phyloP scores from a whole-genome alignment of 2,113 vertebrate species.

The Malurus elegans region DNA sequence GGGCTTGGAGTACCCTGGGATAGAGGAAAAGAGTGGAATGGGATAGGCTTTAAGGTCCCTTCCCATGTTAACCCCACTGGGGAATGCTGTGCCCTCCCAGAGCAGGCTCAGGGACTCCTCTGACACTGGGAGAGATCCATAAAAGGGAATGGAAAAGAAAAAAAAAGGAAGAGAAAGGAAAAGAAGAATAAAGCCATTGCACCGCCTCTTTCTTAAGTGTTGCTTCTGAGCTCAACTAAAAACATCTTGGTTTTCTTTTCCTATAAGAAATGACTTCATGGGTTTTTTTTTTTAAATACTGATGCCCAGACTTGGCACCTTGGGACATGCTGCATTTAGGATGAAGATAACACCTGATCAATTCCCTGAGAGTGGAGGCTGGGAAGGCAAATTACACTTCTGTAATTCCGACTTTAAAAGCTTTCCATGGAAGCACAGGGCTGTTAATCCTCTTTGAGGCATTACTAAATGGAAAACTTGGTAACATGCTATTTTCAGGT shows the following conservation, averaged over 20 bases:
- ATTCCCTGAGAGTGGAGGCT: neutral
- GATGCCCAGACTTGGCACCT: neutral
- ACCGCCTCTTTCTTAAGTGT: neutral
- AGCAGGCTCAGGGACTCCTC: fast-evolving
- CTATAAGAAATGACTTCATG: neutral
- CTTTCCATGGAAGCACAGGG: neutral
- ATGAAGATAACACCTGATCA: neutral
- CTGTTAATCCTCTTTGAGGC: neutral
- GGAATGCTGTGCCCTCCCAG: fast-evolving
- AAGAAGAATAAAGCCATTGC: neutral
- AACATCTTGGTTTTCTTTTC: neutral
- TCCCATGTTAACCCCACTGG: neutral
- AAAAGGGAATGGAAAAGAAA: neutral
- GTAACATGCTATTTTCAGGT: neutral
- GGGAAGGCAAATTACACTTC: neutral
- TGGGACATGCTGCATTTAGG: neutral
- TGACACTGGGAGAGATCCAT: too few relatives aligned
- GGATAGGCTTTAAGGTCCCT: neutral
- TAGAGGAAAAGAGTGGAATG: neutral
- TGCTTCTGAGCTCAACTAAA: neutral
- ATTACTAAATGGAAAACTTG: neutral
- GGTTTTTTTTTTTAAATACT: neutral
- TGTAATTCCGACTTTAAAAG: neutral
- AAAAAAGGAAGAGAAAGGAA: fast-evolving
- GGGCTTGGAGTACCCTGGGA: neutral